Base-by-base conservation (phyloP, 2,888 invertebrate species). In the Lomographa bimaculata region DNA sequence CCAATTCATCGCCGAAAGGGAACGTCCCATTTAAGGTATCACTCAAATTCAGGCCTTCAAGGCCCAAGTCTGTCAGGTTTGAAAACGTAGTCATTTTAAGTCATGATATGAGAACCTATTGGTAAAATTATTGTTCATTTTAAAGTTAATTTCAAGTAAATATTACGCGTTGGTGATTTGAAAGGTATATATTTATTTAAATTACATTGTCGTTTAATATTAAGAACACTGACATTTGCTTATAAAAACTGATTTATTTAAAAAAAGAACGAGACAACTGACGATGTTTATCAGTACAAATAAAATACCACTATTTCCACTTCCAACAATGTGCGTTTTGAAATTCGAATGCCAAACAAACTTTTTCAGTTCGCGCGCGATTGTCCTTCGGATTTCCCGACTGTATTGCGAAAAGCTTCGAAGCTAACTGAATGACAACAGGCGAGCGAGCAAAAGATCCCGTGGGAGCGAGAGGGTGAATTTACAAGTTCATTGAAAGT, bases 1-100 rank as follows among this genome's bases (percentile, higher is more conserved):
- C 83, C 29, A 86, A 36, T 17, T 81, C 79, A 0, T 70, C 37
- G 0, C 64, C 78, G 3, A 81, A 73, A 2, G 25, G 16, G 34
- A 57, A 40, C 24, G 58, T 50, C 12, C 38, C 43, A 18, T 54
- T 54, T 4, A 46, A n/a, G 4, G 10, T 21, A 7, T 18, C 40
- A 39, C 49, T 55, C 6, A 59, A 18, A 18, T 54, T 59, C 14
- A 49, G 7, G 4, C 47, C 51, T 36, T 49, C 37, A 3, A 57
- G 29, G 34, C 42, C 46, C 0, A 53, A 8, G 7, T 47, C 42
- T 2, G 56, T 50, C 20, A 50, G 40, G 44, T 67, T 70, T 3
- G 61, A 37, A 49, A 54, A 49, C 65, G 64, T 65, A 16, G 29
- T 57, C 2, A 6, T 34, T 42, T 29, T 18, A 18, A 37, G 43